phyloP scores from a whole-genome alignment of 2,113 vertebrate genomes.

The Poeciliopsis prolifica region DNA sequence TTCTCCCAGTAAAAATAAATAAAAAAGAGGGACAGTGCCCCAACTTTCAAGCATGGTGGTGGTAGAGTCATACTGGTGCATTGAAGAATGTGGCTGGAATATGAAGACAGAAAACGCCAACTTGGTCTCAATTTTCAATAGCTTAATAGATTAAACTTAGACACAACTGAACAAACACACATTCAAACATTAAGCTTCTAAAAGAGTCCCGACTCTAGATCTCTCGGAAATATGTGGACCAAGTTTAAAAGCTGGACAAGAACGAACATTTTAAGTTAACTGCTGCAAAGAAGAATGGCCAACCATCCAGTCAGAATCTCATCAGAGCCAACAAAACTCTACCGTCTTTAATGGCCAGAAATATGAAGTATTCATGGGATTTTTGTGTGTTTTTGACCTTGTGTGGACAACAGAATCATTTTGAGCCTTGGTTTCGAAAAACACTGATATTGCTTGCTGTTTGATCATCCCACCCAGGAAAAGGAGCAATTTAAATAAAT shows the following conservation, averaged over 20 bases:
- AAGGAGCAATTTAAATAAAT: neutral
- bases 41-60: neutral
- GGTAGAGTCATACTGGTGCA: neutral
- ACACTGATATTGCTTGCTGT: too few relatives aligned
- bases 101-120: too few relatives aligned
- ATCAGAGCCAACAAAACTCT: neutral
- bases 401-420: neutral
- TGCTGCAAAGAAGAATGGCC: too few relatives aligned
- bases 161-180: neutral
- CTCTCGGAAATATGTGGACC: neutral
- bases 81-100: neutral
- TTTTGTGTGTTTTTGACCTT: neutral
- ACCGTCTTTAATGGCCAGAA: neutral
- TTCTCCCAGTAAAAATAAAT: too few relatives aligned
- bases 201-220: neutral
- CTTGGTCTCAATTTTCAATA: neutral
- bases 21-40: too few relatives aligned
- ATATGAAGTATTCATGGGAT: neutral
- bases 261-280: neutral
- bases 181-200: neutral
- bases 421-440: too few relatives aligned
- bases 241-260: neutral
- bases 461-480: too few relatives aligned
- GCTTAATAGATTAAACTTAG: neutral
- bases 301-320: too few relatives aligned